phyloP scores from a whole-genome alignment of 2,113 vertebrate genomes.

The Indicator maculatus region DNA sequence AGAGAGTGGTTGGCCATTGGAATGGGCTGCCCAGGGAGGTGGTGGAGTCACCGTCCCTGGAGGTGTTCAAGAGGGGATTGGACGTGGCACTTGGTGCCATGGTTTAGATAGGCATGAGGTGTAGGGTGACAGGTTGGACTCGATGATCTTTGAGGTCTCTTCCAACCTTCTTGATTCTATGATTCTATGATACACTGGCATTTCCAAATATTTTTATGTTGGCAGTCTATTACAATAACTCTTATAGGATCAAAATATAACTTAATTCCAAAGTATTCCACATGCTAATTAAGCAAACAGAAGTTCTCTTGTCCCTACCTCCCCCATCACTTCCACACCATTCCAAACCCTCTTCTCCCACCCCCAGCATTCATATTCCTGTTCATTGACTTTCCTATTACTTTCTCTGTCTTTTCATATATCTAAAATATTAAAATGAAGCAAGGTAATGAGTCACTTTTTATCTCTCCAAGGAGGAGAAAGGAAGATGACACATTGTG shows the following conservation, averaged over 20 bases:
- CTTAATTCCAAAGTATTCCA: conserved; percentile 45
- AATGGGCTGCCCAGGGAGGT: too few relatives aligned
- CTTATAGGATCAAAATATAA: conserved; percentile 49
- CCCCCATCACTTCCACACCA: neutral
- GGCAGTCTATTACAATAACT: conserved; percentile 51
- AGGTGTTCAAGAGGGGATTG: too few relatives aligned
- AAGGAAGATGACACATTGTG: conserved; percentile 56
- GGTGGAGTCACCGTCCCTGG: too few relatives aligned
- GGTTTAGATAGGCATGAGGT: too few relatives aligned
- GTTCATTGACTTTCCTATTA: conserved; percentile 32
- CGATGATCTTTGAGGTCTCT: too few relatives aligned
- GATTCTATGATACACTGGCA: too few relatives aligned
- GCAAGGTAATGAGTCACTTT: conserved; percentile 45
- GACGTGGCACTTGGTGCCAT: too few relatives aligned
- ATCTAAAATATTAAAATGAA: conserved; percentile 63
- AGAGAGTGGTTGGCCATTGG: too few relatives aligned
- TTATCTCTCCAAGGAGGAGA: conserved; percentile 56
- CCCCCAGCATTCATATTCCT: neutral
- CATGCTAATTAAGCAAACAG: conserved; percentile 61
- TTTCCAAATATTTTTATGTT: conserved; percentile 36
- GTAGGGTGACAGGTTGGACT: too few relatives aligned
- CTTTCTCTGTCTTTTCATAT: conserved; percentile 30
- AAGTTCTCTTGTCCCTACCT: conserved; percentile 12
- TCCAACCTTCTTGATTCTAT: too few relatives aligned
- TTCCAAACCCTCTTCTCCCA: neutral